Conservation (phyloP, 1,140 invertebrate genomes). For the Heliconius congener region DNA sequence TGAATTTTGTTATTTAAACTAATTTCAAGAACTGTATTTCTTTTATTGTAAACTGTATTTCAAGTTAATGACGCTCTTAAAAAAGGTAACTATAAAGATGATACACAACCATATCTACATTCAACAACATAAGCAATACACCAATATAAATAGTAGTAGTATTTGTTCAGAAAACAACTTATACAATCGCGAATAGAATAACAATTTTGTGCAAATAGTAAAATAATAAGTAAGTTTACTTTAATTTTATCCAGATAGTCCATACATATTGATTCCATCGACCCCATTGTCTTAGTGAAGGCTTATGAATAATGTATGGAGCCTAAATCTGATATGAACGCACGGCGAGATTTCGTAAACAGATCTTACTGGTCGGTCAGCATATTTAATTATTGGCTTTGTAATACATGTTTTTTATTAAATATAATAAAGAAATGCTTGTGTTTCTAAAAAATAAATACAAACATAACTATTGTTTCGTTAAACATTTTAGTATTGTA, state of each 20-base stretch:
- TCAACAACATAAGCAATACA: not conserved
- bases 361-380: constrained; percentile 54
- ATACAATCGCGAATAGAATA: not conserved
- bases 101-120: not conserved
- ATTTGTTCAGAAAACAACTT: not conserved
- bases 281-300: constrained; percentile 63
- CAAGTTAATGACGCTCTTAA: too few relatives aligned
- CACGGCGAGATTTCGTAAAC: constrained; percentile 70
- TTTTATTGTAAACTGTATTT: too few relatives aligned
- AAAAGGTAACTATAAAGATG: not conserved
- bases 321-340: constrained; percentile 59
- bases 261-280: constrained; percentile 64
- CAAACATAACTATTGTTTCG: not conserved
- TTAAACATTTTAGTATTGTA: too few relatives aligned
- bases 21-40: too few relatives aligned
- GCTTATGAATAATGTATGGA: constrained; percentile 69
- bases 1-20: too few relatives aligned
- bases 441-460: not conserved
- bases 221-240: constrained; percentile 12
- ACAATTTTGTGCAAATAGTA: not conserved
- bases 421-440: not conserved
- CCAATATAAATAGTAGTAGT: not conserved
- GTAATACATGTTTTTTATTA: not conserved
- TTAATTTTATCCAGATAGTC: not conserved
- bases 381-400: constrained; percentile 48